Evolutionary conservation across 1,140 invertebrate genomes (phyloP).

Genomic region (Nasonia vitripennis): DNA sequence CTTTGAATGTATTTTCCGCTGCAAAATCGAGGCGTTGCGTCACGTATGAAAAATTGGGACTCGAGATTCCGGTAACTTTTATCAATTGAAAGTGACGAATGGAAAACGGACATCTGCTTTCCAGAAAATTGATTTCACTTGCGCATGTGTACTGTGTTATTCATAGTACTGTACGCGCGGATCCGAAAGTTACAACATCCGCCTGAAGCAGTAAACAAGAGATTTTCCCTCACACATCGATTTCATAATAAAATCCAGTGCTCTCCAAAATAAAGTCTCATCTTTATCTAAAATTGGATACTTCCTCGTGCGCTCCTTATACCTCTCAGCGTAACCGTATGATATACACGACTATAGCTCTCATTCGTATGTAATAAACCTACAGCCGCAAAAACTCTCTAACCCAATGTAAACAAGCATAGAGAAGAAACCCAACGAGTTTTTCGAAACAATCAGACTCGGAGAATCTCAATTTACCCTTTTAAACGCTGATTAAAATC

Average conservation of each 20-base stretch:
- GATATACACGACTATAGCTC: too few relatives aligned
- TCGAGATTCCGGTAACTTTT: neutral
- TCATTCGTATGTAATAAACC: slow-evolving; percentile 43
- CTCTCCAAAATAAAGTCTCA: neutral
- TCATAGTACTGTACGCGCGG: too few relatives aligned
- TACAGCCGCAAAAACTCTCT: slow-evolving; percentile 18
- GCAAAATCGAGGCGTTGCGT: neutral
- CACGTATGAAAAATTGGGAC: neutral
- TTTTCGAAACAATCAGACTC: slow-evolving; percentile 48
- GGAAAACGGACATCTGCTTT: too few relatives aligned
- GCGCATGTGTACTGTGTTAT: too few relatives aligned
- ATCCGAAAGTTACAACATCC: too few relatives aligned
- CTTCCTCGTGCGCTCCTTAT: neutral
- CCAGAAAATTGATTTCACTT: too few relatives aligned
- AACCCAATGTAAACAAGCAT: neutral
- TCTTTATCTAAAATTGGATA: slow-evolving; percentile 22
- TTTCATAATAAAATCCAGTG: neutral
- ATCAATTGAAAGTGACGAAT: slow-evolving; percentile 20
- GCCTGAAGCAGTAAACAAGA: too few relatives aligned
- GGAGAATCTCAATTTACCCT: slow-evolving; percentile 59
- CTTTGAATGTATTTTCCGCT: neutral
- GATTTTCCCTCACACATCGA: too few relatives aligned
- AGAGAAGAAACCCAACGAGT: slow-evolving; percentile 13
- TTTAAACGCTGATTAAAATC: slow-evolving; percentile 55
- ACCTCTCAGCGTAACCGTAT: too few relatives aligned